These are phyloP conservation scores for Lagocephalus sceleratus DNA, from an alignment of 2,797 vertebrate genomes.

Conservation along the genomic window DNA sequence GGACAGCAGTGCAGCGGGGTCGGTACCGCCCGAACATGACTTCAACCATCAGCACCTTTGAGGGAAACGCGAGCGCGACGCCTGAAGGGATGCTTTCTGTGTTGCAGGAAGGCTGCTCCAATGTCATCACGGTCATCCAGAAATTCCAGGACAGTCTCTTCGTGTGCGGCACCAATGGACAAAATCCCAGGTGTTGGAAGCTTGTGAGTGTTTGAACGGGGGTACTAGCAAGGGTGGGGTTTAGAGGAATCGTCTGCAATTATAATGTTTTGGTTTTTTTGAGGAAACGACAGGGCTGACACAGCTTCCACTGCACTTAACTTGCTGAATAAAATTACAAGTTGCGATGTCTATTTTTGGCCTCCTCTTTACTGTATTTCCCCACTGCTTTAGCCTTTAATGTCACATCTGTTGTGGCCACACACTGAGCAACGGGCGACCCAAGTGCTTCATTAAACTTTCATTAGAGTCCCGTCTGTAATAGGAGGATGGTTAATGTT, in stretches of 20 bases:
- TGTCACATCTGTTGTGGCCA: not conserved
- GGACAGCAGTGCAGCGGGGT: constrained; percentile 52
- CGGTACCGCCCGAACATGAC: constrained; percentile 1
- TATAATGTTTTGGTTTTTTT: no score
- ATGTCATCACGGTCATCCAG: constrained; percentile 73
- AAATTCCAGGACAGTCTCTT: constrained; percentile 63
- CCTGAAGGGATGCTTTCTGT: constrained; percentile 5
- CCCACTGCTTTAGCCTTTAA: not conserved
- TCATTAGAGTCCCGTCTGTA: not conserved
- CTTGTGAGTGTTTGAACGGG: constrained; percentile 57
- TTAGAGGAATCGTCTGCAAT: no score
- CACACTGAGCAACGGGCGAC: constrained; percentile 5
- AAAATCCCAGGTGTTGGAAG: constrained; percentile 69
- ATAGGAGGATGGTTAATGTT: not conserved
- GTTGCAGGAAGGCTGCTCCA: constrained; percentile 61
- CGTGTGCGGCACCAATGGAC: constrained; percentile 75
- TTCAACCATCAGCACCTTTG: not conserved
- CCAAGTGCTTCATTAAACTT: constrained; percentile 14
- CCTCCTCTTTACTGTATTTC: no score
- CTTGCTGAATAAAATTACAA: no score
- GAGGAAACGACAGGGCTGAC: no score
- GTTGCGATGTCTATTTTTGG: no score
- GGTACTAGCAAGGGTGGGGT: not conserved
- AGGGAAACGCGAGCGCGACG: no score
- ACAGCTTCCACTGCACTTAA: no score